Percentiles rank a stretch among this genome's conserved stretches.
These are phyloP conservation scores for Heterodera schachtii DNA, from an alignment of 1,140 invertebrate genomes.

Conservation along the genomic window DNA sequence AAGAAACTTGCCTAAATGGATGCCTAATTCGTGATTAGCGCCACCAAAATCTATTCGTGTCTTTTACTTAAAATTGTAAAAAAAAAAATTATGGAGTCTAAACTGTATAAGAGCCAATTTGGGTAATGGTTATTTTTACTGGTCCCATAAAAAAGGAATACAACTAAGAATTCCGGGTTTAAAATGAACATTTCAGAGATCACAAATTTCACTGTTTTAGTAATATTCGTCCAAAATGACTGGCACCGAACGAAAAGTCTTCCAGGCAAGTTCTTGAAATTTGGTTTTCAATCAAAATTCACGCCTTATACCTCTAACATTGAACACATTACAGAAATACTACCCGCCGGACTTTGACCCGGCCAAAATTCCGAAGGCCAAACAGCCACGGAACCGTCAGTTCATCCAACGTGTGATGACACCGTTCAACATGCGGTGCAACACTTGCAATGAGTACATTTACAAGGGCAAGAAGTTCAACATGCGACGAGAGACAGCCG, in stretches of 20 bases:
- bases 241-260: slow-evolving; percentile 65
- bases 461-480: slow-evolving; percentile 99
- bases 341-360: slow-evolving; percentile 99
- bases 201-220: background rate
- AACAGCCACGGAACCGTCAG: slow-evolving; percentile 89
- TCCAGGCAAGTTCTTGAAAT: slow-evolving; percentile 53
- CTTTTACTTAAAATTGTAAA: too few species aligned
- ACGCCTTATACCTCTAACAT: background rate
- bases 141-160: too few species aligned
- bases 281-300: background rate
- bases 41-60: too few species aligned
- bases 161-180: too few species aligned
- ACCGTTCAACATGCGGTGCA: slow-evolving; percentile 73
- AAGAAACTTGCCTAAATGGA: too few species aligned
- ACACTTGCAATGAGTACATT: slow-evolving; percentile 98
- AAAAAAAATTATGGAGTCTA: too few species aligned
- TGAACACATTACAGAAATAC: slow-evolving; percentile 82
- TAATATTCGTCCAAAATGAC: slow-evolving; percentile 51
- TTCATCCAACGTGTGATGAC: slow-evolving; percentile 82
- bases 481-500: slow-evolving; percentile 96
- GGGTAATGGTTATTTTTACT: too few species aligned
- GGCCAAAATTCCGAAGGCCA: slow-evolving; percentile 94
- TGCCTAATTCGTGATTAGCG: too few species aligned
- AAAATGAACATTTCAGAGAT: too few species aligned
- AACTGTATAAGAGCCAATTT: too few species aligned